These are phyloP conservation scores for Erynnis tages DNA, from an alignment of 2,888 invertebrate species.

Conservation along the genomic window DNA sequence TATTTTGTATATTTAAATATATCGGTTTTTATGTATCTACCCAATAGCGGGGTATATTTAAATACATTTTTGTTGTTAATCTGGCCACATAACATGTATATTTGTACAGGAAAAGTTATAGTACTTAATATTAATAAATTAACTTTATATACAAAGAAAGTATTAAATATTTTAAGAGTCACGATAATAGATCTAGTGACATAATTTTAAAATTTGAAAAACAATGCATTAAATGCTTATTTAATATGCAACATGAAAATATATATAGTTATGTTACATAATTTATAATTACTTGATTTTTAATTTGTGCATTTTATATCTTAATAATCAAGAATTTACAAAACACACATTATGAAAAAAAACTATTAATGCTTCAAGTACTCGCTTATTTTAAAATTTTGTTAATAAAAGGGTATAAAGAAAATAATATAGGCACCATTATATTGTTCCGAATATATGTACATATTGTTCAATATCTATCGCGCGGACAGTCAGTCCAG, in stretches of 20 bases:
- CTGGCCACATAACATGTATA: too few relatives aligned
- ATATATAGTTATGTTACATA: constrained; percentile 12
- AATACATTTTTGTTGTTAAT: too few relatives aligned
- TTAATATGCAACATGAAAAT: constrained; percentile 18
- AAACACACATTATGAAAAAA: background rate
- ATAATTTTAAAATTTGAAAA: constrained; percentile 6
- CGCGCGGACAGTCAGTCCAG: background rate
- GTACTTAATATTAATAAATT: constrained; percentile 1
- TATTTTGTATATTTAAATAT: too few relatives aligned
- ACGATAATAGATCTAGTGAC: background rate
- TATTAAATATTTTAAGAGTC: background rate
- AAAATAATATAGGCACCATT: constrained; percentile 17
- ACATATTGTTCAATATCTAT: background rate
- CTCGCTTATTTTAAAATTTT: too few relatives aligned
- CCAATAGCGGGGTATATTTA: too few relatives aligned
- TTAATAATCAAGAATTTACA: background rate
- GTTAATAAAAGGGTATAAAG: background rate
- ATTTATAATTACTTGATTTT: background rate
- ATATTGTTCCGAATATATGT: constrained; percentile 12
- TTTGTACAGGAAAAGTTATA: too few relatives aligned
- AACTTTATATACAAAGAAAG: constrained; percentile 17
- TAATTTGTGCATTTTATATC: constrained; percentile 13
- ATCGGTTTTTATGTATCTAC: too few relatives aligned
- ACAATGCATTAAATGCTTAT: constrained; percentile 24
- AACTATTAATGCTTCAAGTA: background rate